phyloP scores from a whole-genome alignment of 2,888 invertebrate genomes.

The Iphiclides podalirius region DNA sequence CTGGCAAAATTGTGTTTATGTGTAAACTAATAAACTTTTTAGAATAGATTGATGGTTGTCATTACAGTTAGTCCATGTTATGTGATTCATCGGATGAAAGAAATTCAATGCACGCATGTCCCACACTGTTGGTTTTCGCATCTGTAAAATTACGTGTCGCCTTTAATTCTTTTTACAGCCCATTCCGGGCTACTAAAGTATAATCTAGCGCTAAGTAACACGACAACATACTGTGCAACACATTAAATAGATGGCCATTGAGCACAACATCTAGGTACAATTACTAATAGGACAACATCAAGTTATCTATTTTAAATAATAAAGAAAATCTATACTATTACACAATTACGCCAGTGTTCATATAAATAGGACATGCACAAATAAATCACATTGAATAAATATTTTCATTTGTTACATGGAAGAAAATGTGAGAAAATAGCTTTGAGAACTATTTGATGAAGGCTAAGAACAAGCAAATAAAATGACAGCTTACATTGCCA shows the following conservation, averaged over 20 bases:
- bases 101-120: constrained; percentile 52
- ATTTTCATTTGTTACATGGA: constrained; percentile 8
- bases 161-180: constrained; percentile 34
- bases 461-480: constrained; percentile 14
- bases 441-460: constrained; percentile 14
- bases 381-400: constrained; percentile 12
- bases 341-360: constrained; percentile 72
- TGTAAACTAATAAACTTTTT: constrained; percentile 31
- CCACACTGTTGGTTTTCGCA: constrained; percentile 54
- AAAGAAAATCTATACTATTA: constrained; percentile 38
- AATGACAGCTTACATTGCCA: background rate
- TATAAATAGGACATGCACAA: constrained; percentile 49
- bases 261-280: constrained; percentile 33
- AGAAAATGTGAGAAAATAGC: constrained; percentile 25
- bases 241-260: constrained; percentile 38
- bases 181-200: constrained; percentile 29
- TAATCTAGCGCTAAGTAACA: constrained; percentile 33
- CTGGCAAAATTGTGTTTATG: constrained; percentile 69
- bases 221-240: constrained; percentile 43
- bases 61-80: constrained; percentile 48
- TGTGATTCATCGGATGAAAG: constrained; percentile 51
- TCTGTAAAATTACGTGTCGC: constrained; percentile 61
- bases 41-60: constrained; percentile 36
- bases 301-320: constrained; percentile 26
- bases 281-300: constrained; percentile 20